Evolutionary conservation across 2,797 vertebrate genomes (phyloP), one percentile per base, ranked within the genome.

Genomic region (Cephalopachus bancanus): DNA sequence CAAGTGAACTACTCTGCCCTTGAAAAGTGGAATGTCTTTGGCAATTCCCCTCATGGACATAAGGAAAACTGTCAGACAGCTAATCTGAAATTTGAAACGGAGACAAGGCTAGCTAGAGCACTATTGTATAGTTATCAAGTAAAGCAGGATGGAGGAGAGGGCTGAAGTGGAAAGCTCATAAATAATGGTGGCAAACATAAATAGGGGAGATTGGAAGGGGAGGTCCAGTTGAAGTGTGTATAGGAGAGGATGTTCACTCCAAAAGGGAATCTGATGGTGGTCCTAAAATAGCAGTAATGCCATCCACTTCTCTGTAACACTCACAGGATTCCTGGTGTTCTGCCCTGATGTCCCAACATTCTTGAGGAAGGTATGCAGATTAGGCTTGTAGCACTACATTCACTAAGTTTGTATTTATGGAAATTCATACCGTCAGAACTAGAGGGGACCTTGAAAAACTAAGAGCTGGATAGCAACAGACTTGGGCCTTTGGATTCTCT

Each of bases 381-480:
- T 91, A 69, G 16, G 15, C 11, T 97, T 22, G 51, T 86, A 19
- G 49, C 67, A 64, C 57, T 81, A 65, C 6, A 80, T 80, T 93
- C 65, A 94, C 55, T 76, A 84, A 96, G 89, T 89, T 71, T 94
- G 28, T 44, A 57, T 55, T 97, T 83, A 55, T 83, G 59, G 17
- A 64, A 95, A 97, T 75, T 28, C 28, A 89, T 78, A 83, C 65
- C 64, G 28, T 92, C 84, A 91, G 30, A 51, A 11, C 53, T 76
- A 92, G 64, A 93, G 94, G 59, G 76, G 44, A 92, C n/a, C 33
- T 76, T 95, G 72, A 79, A 95, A 95, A 94, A 79, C n/a, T 71
- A 91, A 95, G 30, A 80, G n/a, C 78, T 30, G 87, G 33, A 44
- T 26, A 81, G 62, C 33, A 65, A 92, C 85, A 16, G 53, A 65